Conservation (phyloP, 2,113 vertebrate species). For the Crocuta crocuta region DNA sequence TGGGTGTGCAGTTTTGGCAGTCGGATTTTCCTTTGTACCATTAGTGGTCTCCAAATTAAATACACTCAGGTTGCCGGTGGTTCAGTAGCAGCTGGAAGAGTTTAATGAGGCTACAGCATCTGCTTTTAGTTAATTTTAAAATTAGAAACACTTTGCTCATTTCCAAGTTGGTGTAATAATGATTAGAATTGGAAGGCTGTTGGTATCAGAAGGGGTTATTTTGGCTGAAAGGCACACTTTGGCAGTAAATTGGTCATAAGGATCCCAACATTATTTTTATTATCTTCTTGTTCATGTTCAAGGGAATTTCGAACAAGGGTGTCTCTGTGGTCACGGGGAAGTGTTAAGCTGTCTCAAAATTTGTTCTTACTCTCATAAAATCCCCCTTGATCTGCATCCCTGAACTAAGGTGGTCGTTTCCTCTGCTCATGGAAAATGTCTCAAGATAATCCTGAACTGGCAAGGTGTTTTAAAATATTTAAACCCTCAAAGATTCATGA, state of each 20-base stretch:
- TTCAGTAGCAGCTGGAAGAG: slow-evolving; percentile 86
- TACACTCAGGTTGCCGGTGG: slow-evolving; percentile 82
- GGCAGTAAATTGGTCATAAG: background rate
- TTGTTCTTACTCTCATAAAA: slow-evolving; percentile 78
- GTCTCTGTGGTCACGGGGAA: slow-evolving; percentile 69
- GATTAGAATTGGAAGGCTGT: slow-evolving; percentile 64
- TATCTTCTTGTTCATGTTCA: slow-evolving; percentile 58
- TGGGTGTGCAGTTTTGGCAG: slow-evolving; percentile 78
- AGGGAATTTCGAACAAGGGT: slow-evolving; percentile 63
- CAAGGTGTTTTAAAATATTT: slow-evolving; percentile 43
- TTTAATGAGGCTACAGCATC: slow-evolving; percentile 83
- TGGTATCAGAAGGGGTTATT: slow-evolving; percentile 63
- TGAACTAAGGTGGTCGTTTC: slow-evolving; percentile 14
- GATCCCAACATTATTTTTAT: background rate
- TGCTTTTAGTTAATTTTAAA: slow-evolving; percentile 85
- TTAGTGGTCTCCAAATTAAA: slow-evolving; percentile 85
- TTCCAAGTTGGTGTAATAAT: slow-evolving; percentile 71
- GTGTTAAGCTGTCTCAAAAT: slow-evolving; percentile 76
- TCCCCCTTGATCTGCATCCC: slow-evolving; percentile 38
- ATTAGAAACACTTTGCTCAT: slow-evolving; percentile 82
- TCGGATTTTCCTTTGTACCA: slow-evolving; percentile 80
- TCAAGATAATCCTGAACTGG: background rate
- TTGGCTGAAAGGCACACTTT: slow-evolving; percentile 55
- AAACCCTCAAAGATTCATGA: slow-evolving; percentile 45
- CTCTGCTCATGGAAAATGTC: slow-evolving; percentile 54